These are phyloP conservation scores for Grantiella picta DNA, from an alignment of 2,113 vertebrate genomes.

Conservation along the genomic window DNA sequence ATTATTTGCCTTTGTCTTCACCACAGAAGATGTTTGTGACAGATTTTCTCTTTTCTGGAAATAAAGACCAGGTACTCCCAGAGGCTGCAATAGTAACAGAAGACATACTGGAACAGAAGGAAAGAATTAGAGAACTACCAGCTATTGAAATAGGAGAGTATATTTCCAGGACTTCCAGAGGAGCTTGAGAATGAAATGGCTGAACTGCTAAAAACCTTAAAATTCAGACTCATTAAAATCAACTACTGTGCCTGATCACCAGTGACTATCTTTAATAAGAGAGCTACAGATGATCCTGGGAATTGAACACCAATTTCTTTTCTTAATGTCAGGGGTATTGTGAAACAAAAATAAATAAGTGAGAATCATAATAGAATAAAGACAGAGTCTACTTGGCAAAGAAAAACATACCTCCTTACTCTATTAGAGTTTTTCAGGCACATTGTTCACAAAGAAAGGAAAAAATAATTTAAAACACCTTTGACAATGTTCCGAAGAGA, in stretches of 20 bases:
- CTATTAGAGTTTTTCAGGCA: background rate
- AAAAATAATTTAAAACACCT: slow-evolving; percentile 39
- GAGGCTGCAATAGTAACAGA: background rate
- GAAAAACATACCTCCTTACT: slow-evolving; percentile 11
- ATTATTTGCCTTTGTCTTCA: slow-evolving; percentile 20
- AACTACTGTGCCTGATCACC: slow-evolving; percentile 22
- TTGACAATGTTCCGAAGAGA: background rate
- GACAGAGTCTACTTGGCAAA: background rate
- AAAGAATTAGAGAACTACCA: slow-evolving; percentile 15
- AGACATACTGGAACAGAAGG: background rate
- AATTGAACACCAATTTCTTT: slow-evolving; percentile 60
- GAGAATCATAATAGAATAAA: slow-evolving; percentile 32
- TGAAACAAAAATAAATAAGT: slow-evolving; percentile 64
- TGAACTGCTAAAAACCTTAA: slow-evolving; percentile 44
- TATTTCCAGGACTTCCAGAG: slow-evolving; percentile 35
- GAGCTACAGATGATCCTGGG: slow-evolving; percentile 35
- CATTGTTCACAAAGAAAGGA: background rate
- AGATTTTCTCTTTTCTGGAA: slow-evolving; percentile 33
- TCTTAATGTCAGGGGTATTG: slow-evolving; percentile 33
- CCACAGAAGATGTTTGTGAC: background rate
- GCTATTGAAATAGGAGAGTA: background rate
- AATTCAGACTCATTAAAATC: slow-evolving; percentile 51
- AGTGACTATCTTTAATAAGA: slow-evolving; percentile 50
- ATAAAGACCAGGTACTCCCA: slow-evolving; percentile 27
- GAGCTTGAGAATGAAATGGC: background rate